phyloP scores from a whole-genome alignment of 2,888 invertebrate species.

The Plusia festucae region DNA sequence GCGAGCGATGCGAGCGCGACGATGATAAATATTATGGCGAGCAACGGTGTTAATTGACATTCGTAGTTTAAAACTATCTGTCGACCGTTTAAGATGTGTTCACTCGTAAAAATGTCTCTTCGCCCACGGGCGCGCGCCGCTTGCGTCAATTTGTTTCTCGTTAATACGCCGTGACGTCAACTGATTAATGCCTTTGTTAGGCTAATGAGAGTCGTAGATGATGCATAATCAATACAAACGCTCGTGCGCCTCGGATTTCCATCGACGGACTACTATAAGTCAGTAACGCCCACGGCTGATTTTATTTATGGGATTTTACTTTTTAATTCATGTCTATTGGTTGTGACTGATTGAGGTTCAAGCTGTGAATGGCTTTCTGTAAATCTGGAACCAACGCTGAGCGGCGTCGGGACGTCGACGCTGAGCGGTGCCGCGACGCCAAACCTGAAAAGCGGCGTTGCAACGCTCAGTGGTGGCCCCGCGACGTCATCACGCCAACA shows the following conservation, averaged over 20 bases:
- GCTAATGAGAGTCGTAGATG: conserved; percentile 80
- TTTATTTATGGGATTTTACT: conserved; percentile 58
- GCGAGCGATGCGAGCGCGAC: conserved; percentile 55
- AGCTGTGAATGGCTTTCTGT: neutral
- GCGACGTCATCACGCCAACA: too few species aligned
- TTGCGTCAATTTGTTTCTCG: conserved; percentile 83
- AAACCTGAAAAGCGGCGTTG: too few species aligned
- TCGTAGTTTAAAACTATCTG: conserved; percentile 64
- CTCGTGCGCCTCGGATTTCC: conserved; percentile 58
- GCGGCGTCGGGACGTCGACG: too few species aligned
- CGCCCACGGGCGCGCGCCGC: conserved; percentile 75
- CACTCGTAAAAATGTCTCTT: conserved; percentile 75
- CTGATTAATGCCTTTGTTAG: conserved; percentile 83
- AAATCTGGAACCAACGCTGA: neutral
- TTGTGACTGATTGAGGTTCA: conserved; percentile 29
- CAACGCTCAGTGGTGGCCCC: too few species aligned
- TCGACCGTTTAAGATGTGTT: conserved; percentile 63
- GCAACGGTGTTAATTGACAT: conserved; percentile 77
- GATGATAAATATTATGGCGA: conserved; percentile 68
- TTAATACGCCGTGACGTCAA: conserved; percentile 80
- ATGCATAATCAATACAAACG: conserved; percentile 78
- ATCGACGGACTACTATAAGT: conserved; percentile 45
- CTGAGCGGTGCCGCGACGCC: too few species aligned
- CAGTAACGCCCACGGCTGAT: conserved; percentile 63
- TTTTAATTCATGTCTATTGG: conserved; percentile 48